Conservation (phyloP, 2,888 invertebrate species). For the Zygogramma bicolorata region DNA sequence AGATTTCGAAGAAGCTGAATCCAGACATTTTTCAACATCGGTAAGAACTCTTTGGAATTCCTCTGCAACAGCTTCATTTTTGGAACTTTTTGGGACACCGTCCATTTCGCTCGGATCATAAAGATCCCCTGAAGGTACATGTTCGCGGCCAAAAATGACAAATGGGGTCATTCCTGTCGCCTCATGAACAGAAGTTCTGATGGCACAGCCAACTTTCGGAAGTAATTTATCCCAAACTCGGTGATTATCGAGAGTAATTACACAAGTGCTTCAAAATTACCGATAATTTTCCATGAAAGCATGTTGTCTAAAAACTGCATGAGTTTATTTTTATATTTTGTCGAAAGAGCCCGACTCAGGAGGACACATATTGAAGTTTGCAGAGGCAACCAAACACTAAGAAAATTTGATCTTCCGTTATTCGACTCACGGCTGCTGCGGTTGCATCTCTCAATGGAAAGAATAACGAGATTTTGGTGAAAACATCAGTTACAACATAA, state of each 20-base stretch:
- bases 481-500: conserved; percentile 24
- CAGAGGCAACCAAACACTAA: conserved; percentile 36
- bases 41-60: conserved; percentile 10
- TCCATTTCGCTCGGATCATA: not conserved
- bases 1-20: not conserved
- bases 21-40: conserved; percentile 14
- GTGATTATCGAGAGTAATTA: too few relatives aligned
- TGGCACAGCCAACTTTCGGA: conserved; percentile 29
- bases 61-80: not conserved
- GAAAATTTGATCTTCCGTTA: conserved; percentile 36
- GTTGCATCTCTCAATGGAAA: conserved; percentile 28
- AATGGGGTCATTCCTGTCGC: conserved; percentile 34
- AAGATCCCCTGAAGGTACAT: not conserved
- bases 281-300: conserved; percentile 51
- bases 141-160: conserved; percentile 38
- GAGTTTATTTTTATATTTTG: conserved; percentile 52
- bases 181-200: conserved; percentile 32
- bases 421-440: conserved; percentile 13
- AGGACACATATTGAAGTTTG: too few relatives aligned
- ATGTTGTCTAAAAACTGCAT: conserved; percentile 37
- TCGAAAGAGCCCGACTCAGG: conserved; percentile 55
- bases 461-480: conserved; percentile 21
- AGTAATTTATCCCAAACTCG: conserved; percentile 39
- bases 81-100: not conserved
- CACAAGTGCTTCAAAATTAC: conserved; percentile 47